A percentile compares a stretch with the other conserved stretches of the same genome.
phyloP scores from a whole-genome alignment of 2,888 invertebrate genomes.

The Chironomus riparius region DNA sequence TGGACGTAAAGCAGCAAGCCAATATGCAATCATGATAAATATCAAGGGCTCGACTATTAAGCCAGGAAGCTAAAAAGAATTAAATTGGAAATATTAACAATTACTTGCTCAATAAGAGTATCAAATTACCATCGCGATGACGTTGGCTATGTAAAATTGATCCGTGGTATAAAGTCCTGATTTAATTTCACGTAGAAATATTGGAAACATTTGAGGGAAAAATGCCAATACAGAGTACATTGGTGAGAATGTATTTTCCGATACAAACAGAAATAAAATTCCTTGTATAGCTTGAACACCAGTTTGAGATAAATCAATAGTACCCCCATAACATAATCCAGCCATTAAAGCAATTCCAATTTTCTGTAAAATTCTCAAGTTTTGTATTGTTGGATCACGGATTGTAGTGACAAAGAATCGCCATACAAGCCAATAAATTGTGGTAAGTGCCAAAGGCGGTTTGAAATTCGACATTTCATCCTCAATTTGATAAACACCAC shows the following conservation, averaged over 20 bases:
- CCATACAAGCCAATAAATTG: slow-evolving; percentile 66
- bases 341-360: slow-evolving; percentile 72
- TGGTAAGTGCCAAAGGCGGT: slow-evolving; percentile 58
- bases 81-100: slow-evolving; percentile 14
- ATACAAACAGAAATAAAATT: slow-evolving; percentile 74
- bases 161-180: slow-evolving; percentile 74
- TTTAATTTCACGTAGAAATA: slow-evolving; percentile 70
- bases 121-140: slow-evolving; percentile 61
- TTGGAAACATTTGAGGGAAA: slow-evolving; percentile 50
- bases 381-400: slow-evolving; percentile 72
- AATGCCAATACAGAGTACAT: slow-evolving; percentile 83
- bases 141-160: slow-evolving; percentile 70
- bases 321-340: slow-evolving; percentile 76
- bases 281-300: slow-evolving; percentile 86
- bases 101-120: neutral
- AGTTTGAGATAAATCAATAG: slow-evolving; percentile 59
- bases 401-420: slow-evolving; percentile 63
- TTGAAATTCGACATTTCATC: slow-evolving; percentile 38
- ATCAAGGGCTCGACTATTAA: slow-evolving; percentile 72
- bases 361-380: slow-evolving; percentile 69
- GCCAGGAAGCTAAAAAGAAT: slow-evolving; percentile 62
- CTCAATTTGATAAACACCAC: slow-evolving; percentile 28
- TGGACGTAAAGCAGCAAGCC: slow-evolving; percentile 69
- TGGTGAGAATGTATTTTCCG: slow-evolving; percentile 83
- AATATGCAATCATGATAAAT: slow-evolving; percentile 76